Conservation (phyloP, 2,797 vertebrate species). For the Cryptoblepharus egeriae region DNA sequence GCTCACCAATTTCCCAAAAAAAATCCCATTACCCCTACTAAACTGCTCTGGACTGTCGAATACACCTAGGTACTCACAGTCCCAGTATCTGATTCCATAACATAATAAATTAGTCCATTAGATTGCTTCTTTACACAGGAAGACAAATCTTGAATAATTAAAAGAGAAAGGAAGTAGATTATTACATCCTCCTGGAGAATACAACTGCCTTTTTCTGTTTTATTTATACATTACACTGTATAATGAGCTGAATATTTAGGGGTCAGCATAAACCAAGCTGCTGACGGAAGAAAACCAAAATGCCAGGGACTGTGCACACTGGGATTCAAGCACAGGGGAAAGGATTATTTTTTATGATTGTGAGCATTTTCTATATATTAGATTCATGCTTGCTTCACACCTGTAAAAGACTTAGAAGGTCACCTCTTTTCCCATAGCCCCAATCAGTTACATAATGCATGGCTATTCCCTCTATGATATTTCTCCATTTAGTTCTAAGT, state of each 20-base stretch:
- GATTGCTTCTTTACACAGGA: slow-evolving; percentile 59
- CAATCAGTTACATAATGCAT: background rate
- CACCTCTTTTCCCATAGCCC: background rate
- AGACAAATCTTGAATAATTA: slow-evolving; percentile 71
- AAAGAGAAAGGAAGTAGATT: slow-evolving; percentile 69
- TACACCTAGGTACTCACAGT: accelerated
- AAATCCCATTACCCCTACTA: background rate
- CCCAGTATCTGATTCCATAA: slow-evolving; percentile 44
- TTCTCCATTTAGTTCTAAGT: slow-evolving; percentile 7
- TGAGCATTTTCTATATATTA: background rate
- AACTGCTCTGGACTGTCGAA: background rate
- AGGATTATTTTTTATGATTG: background rate
- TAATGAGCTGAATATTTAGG: slow-evolving; percentile 74
- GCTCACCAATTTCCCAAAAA: background rate
- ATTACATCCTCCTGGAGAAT: slow-evolving; percentile 72
- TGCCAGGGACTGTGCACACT: slow-evolving; percentile 35
- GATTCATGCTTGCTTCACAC: slow-evolving; percentile 20
- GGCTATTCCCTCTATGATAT: background rate
- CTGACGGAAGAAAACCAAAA: slow-evolving; percentile 66
- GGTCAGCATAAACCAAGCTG: slow-evolving; percentile 74
- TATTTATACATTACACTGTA: slow-evolving; percentile 66
- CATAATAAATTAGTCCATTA: slow-evolving; percentile 52
- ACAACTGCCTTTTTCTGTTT: slow-evolving; percentile 68
- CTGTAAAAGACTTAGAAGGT: background rate
- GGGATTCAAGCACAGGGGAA: slow-evolving; percentile 20